phyloP scores from a whole-genome alignment of 2,113 vertebrate species.

The Festucalex cinctus region DNA sequence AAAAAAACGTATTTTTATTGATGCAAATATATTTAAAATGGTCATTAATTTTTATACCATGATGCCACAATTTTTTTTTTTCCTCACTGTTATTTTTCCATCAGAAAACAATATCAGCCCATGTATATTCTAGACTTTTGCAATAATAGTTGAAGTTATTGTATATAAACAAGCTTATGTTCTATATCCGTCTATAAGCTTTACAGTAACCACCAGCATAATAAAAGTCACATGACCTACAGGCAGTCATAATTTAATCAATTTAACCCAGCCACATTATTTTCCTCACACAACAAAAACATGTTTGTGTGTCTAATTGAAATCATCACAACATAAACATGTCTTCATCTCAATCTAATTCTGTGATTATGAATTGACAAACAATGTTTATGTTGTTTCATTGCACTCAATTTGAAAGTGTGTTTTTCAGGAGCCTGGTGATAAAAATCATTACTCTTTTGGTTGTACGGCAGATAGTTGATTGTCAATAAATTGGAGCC shows the following conservation, averaged over 20 bases:
- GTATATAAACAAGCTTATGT: background rate
- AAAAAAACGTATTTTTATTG: too few relatives aligned
- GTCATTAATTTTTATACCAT: too few relatives aligned
- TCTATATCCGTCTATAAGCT: background rate
- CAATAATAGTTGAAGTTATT: background rate
- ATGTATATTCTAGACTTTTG: too few relatives aligned
- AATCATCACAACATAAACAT: background rate
- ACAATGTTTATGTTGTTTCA: background rate
- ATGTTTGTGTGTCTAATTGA: background rate
- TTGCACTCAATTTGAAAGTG: background rate
- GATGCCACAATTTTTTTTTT: too few relatives aligned
- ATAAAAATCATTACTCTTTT: background rate
- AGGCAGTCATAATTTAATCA: background rate
- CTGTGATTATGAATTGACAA: background rate
- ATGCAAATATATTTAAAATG: too few relatives aligned
- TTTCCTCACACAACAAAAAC: background rate
- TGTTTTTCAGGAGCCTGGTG: background rate
- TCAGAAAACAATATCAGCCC: too few relatives aligned
- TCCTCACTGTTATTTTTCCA: too few relatives aligned
- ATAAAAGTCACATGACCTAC: background rate
- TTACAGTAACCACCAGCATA: background rate
- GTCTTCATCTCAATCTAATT: background rate
- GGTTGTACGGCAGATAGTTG: background rate
- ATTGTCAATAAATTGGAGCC: slow-evolving; percentile 4
- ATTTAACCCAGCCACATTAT: background rate